Conservation (phyloP, 2,888 invertebrate species). For the Meandrusa payeni region DNA sequence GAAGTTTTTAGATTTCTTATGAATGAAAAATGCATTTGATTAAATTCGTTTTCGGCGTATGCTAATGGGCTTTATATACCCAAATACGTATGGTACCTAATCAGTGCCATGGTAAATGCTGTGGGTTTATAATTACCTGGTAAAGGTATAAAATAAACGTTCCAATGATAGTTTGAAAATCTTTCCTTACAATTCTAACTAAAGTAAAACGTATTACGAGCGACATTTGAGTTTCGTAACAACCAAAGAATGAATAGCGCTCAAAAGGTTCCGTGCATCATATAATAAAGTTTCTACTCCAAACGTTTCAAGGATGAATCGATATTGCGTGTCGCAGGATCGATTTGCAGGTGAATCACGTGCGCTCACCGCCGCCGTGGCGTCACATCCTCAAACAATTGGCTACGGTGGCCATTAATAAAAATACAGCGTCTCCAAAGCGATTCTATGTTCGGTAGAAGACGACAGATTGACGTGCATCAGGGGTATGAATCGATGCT, state of each 20-base stretch:
- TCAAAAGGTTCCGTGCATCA: conserved; percentile 25
- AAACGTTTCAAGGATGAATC: conserved; percentile 68
- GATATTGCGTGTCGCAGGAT: conserved; percentile 56
- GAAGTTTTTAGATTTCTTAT: no score
- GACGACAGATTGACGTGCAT: conserved; percentile 48
- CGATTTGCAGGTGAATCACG: conserved; percentile 73
- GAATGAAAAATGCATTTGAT: no score
- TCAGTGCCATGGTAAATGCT: no score
- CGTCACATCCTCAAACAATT: conserved; percentile 77
- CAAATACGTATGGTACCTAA: no score
- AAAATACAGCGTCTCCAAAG: conserved; percentile 69
- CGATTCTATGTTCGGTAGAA: conserved; percentile 67
- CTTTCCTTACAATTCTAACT: no score
- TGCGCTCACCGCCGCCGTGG: conserved; percentile 66
- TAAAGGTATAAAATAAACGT: no score
- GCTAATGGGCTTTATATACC: no score
- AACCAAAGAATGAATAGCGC: neutral
- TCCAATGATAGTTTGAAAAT: no score
- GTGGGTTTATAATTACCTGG: no score
- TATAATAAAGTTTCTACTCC: conserved; percentile 50
- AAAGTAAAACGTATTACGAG: neutral
- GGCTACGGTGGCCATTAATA: conserved; percentile 75
- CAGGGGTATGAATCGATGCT: conserved; percentile 5
- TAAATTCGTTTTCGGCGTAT: no score
- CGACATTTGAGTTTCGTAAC: conserved; percentile 12